Conservation (phyloP, 1,140 invertebrate species). For the Sycobia sp. region DNA sequence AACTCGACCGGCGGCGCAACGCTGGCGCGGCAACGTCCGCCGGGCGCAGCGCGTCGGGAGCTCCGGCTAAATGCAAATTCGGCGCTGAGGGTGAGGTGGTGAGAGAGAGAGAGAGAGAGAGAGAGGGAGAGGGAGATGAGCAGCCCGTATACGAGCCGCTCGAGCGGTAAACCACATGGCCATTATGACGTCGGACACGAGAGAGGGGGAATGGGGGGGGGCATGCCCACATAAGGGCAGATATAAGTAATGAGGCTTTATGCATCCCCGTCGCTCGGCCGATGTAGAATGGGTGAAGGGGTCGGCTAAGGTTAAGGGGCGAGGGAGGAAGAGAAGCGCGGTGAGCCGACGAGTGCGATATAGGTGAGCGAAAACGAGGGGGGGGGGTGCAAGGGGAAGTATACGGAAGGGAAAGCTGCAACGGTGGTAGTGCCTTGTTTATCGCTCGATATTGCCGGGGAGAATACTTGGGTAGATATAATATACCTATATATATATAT, state of each 20-base stretch:
- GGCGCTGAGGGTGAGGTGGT: not conserved
- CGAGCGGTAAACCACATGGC: conserved; percentile 24
- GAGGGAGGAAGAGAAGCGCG: too few species aligned
- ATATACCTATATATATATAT: too few species aligned
- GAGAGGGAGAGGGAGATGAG: too few species aligned
- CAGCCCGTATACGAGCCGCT: too few species aligned
- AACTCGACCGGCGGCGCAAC: too few species aligned
- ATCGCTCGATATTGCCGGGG: conserved; percentile 36
- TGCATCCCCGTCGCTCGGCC: not conserved
- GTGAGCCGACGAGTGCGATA: not conserved
- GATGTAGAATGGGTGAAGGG: too few species aligned
- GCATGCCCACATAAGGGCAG: not conserved
- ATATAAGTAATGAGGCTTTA: conserved; percentile 39
- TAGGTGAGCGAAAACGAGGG: not conserved
- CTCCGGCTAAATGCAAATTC: conserved; percentile 17
- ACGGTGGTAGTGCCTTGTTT: conserved; percentile 38
- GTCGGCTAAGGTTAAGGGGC: too few species aligned
- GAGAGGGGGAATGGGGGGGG: too few species aligned
- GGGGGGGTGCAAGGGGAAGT: not conserved
- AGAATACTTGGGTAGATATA: conserved; percentile 38
- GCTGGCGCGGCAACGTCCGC: too few species aligned
- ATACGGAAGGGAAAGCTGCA: too few species aligned
- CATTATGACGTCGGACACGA: conserved; percentile 31
- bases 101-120: too few species aligned
- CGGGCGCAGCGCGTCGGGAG: not conserved